Evolutionary conservation across 2,888 invertebrate species (phyloP).

Genomic region (Nomada fabriciana): DNA sequence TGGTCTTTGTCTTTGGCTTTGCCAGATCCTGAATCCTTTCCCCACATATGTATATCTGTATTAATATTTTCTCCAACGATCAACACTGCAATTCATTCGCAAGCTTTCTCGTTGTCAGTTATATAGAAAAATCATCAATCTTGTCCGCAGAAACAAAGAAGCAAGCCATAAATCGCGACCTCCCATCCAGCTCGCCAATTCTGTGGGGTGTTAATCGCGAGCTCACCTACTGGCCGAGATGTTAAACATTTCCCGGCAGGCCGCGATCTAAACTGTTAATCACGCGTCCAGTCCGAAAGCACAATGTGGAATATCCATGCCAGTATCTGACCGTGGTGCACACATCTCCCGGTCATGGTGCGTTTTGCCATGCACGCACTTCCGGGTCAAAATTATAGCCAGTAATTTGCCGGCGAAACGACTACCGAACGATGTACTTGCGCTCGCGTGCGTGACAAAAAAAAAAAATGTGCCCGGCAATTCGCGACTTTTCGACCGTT

Average conservation of each 20-base stretch:
- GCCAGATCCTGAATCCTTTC: no score
- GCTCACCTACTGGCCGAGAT: constrained; percentile 59
- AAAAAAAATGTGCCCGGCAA: constrained; percentile 39
- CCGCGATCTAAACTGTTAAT: constrained; percentile 51
- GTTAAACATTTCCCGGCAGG: constrained; percentile 49
- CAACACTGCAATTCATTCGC: not conserved
- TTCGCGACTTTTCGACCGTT: constrained; percentile 24
- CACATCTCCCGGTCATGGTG: not conserved
- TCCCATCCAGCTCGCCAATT: not conserved
- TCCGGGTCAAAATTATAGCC: constrained; percentile 45
- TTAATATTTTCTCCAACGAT: not conserved
- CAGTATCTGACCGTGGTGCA: not conserved
- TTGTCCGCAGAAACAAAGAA: constrained; percentile 30
- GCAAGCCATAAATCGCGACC: constrained; percentile 36
- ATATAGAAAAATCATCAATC: constrained; percentile 36
- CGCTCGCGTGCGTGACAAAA: constrained; percentile 20
- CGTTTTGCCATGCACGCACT: constrained; percentile 4
- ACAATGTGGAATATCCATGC: constrained; percentile 42
- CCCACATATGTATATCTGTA: no score
- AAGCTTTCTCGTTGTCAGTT: constrained; percentile 1
- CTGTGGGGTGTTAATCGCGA: constrained; percentile 47
- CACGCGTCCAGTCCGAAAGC: constrained; percentile 43
- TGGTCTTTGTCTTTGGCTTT: no score
- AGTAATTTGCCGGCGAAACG: constrained; percentile 36
- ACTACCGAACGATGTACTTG: not conserved